Evolutionary conservation across 2,888 invertebrate genomes (phyloP), one percentile per base, ranked within the genome.

Genomic region (Hemaris fuciformis): DNA sequence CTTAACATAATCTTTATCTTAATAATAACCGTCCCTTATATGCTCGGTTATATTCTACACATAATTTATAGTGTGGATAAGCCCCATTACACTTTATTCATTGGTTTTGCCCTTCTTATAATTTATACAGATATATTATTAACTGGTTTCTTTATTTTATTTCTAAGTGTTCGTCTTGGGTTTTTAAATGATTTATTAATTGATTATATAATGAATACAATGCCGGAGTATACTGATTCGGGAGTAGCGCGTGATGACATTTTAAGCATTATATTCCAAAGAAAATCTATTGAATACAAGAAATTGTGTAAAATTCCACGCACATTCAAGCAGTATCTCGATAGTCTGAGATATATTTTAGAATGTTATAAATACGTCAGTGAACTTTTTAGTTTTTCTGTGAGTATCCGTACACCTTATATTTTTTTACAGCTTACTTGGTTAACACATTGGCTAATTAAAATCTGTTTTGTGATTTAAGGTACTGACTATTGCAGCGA

Each of bases 321-420:
- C 6, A 34, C n/a, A 8, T 57, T 31, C 15, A 13, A n/a, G 13
- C 38, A 46, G n/a, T 43, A 43, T 64, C 27, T 69, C 0, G 46
- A 63, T 41, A 74, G 68, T 41, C 53, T 81, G 13, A 74, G 69
- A 58, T 68, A 71, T 38, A 65, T 80, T 45, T 60, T 81, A 41
- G 74, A 73, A 58, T 60, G 69, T 22, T 80, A 73, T 61, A 67
- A 72, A 58, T 64, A 65, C 8, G 61, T 78, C 3, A 72, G 66
- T 2, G 63, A 73, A 8, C 53, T 74, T n/a, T 80, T 68, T 25
- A 70, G 70, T 63, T 79, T 75, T 63, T 64, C 70, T 66, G 81
- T 81, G 67, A 69, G 74, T 69, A 57, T 7, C 2, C 31, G n/a
- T n/a, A n/a, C n/a, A n/a, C n/a, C 4, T 15, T n/a, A 25, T 53